Evolutionary conservation across 2,797 vertebrate species (phyloP).

Genomic region (Chrysocyon brachyurus): DNA sequence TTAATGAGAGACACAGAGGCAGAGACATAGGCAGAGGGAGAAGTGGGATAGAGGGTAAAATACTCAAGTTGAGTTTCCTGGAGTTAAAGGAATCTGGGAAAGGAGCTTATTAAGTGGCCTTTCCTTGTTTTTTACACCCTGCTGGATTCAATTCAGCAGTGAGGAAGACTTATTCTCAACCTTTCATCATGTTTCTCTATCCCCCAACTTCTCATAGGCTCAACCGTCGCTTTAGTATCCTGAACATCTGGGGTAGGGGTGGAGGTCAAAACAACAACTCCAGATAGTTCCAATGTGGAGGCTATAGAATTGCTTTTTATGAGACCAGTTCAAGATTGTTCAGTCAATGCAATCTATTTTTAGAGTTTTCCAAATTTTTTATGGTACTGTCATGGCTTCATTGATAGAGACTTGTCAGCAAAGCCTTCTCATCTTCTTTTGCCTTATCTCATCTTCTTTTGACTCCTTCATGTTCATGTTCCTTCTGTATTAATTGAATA

Average conservation of each 20-base stretch:
- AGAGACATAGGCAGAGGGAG: too few relatives aligned
- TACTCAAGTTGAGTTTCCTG: background rate
- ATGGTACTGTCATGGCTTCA: background rate
- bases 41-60: background rate
- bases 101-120: background rate
- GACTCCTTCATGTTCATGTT: background rate
- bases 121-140: background rate
- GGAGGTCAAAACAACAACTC: background rate
- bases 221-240: background rate
- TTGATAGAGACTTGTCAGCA: background rate
- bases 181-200: background rate
- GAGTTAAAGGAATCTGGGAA: constrained; percentile 17
- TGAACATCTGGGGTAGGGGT: background rate
- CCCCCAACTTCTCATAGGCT: background rate
- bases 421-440: background rate
- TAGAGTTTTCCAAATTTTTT: background rate
- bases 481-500: background rate
- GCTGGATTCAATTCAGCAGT: background rate
- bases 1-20: too few relatives aligned
- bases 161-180: background rate
- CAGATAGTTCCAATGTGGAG: background rate
- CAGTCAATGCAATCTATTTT: background rate
- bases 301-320: background rate
- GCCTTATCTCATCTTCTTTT: background rate
- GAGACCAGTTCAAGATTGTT: background rate